Conservation (phyloP, 2,888 invertebrate genomes). For the Acanthoscelides obtectus region DNA sequence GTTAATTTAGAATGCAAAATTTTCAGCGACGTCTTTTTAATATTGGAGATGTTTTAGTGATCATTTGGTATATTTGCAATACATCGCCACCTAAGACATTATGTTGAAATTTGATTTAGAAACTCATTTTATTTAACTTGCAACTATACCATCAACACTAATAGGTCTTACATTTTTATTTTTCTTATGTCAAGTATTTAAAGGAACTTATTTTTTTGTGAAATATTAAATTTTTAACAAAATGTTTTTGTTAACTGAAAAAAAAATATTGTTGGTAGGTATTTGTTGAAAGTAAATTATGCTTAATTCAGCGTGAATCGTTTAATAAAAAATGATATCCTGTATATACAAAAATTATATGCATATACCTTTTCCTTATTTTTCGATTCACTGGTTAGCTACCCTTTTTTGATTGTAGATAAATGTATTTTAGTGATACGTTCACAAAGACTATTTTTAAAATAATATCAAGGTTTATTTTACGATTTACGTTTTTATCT, state of each 20-base stretch:
- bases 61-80: too few relatives aligned
- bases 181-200: neutral
- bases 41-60: neutral
- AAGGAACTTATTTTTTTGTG: neutral
- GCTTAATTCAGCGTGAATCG: neutral
- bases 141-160: neutral
- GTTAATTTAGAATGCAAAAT: neutral
- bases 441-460: neutral
- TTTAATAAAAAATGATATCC: neutral
- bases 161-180: neutral
- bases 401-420: too few relatives aligned
- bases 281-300: neutral
- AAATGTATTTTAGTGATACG: neutral
- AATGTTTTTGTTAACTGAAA: neutral
- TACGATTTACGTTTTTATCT: neutral
- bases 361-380: too few relatives aligned
- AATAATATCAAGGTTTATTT: neutral
- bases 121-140: neutral
- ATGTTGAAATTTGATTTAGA: neutral
- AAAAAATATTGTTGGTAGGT: neutral
- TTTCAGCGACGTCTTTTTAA: neutral
- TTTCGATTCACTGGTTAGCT: neutral
- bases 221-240: neutral
- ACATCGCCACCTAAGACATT: too few relatives aligned
- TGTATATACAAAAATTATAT: neutral